phyloP scores from a whole-genome alignment of 2,888 invertebrate species.

The Drosophila pseudotalamancana region DNA sequence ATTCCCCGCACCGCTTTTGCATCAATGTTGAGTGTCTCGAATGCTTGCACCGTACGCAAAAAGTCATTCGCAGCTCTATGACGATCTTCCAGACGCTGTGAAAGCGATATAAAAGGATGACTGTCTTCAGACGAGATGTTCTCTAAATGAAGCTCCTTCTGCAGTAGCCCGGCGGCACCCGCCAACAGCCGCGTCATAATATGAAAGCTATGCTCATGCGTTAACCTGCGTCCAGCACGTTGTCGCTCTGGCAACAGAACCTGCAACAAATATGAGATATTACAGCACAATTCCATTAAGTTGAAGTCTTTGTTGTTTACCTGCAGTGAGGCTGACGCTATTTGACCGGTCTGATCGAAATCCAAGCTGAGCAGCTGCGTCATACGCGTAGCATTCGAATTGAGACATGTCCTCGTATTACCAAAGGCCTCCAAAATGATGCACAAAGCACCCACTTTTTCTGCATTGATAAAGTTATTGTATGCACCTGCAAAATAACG shows the following conservation, averaged over 20 bases:
- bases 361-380: slow-evolving; percentile 97
- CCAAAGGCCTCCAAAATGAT: slow-evolving; percentile 95
- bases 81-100: slow-evolving; percentile 92
- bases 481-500: slow-evolving; percentile 84
- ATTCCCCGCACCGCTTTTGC: slow-evolving; percentile 92
- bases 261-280: slow-evolving; percentile 84
- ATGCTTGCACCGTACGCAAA: slow-evolving; percentile 90
- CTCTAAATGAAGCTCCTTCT: slow-evolving; percentile 93
- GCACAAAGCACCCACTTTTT: slow-evolving; percentile 93
- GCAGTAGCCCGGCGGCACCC: slow-evolving; percentile 92
- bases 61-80: slow-evolving; percentile 93
- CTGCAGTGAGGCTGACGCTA: slow-evolving; percentile 95
- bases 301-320: slow-evolving; percentile 77
- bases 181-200: slow-evolving; percentile 86
- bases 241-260: slow-evolving; percentile 92
- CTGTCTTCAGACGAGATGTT: slow-evolving; percentile 87
- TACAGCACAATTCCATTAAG: slow-evolving; percentile 3
- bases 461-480: slow-evolving; percentile 91
- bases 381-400: slow-evolving; percentile 94
- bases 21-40: slow-evolving; percentile 90
- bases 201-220: slow-evolving; percentile 86
- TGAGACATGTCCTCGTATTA: slow-evolving; percentile 93
- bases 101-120: slow-evolving; percentile 91
- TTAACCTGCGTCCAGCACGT: slow-evolving; percentile 88
- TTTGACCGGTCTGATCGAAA: slow-evolving; percentile 96